Evolutionary conservation across 2,113 vertebrate species (phyloP).

Genomic region (Sylvilagus bachmani): DNA sequence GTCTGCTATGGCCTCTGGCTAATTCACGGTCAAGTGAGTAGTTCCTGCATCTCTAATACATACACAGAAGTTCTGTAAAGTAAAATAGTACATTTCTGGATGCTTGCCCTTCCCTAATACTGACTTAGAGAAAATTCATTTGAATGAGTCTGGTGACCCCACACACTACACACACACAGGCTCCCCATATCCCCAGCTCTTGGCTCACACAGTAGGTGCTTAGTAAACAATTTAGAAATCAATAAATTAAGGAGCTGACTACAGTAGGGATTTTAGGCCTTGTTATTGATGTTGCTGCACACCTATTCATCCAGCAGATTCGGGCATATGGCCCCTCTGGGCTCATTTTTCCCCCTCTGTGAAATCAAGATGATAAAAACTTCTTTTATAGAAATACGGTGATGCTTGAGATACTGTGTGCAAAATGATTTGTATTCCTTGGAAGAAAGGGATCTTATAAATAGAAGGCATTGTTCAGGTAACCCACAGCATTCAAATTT

Average conservation of each 20-base stretch:
- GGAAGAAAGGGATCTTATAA: conserved; percentile 63
- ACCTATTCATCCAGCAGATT: conserved; percentile 68
- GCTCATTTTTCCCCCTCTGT: conserved; percentile 44
- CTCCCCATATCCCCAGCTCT: not conserved
- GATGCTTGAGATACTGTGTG: conserved; percentile 54
- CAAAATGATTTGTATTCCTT: conserved; percentile 54
- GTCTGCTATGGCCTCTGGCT: not conserved
- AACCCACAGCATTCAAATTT: conserved; percentile 66
- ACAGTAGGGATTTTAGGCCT: conserved; percentile 37
- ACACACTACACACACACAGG: not conserved
- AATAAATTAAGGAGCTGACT: conserved; percentile 30
- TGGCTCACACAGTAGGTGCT: conserved; percentile 69
- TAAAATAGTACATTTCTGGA: conserved; percentile 16
- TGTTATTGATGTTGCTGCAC: conserved; percentile 49
- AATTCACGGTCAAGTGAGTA: not conserved
- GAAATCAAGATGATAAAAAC: conserved; percentile 73
- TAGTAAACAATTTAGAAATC: conserved; percentile 62
- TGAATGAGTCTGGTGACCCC: not conserved
- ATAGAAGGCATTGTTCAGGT: conserved; percentile 41
- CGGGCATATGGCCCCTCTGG: conserved; percentile 32
- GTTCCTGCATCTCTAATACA: not conserved
- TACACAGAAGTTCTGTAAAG: not conserved
- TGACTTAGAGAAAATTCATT: conserved; percentile 32
- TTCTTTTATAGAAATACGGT: conserved; percentile 68
- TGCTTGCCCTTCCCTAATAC: not conserved